A percentile compares a stretch with the other conserved stretches of the same genome.
Conservation (phyloP, 1,140 invertebrate genomes). For the Brachystomella parvula region DNA sequence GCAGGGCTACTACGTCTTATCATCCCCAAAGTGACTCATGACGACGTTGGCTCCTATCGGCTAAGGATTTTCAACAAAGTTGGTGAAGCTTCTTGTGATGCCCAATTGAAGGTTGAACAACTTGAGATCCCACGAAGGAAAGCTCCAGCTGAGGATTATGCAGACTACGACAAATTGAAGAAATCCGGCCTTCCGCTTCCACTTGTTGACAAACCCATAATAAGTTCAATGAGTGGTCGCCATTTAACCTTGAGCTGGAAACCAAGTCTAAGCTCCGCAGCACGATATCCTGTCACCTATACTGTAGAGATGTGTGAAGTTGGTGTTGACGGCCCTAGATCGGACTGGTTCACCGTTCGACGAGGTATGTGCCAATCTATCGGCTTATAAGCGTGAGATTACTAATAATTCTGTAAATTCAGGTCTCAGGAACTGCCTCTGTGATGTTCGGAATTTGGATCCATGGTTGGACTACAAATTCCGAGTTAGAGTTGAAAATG, state of each 20-base stretch:
- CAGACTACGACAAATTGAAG: conserved; percentile 73
- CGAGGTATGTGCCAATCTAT: conserved; percentile 46
- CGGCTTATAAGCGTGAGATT: not conserved
- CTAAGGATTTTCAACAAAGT: conserved; percentile 72
- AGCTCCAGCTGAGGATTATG: conserved; percentile 68
- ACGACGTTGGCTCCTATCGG: conserved; percentile 73
- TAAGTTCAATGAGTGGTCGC: conserved; percentile 77
- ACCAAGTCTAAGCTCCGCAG: conserved; percentile 63
- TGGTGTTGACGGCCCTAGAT: conserved; percentile 52
- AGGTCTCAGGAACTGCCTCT: conserved; percentile 69
- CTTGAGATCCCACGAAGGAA: conserved; percentile 47
- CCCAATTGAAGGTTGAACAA: conserved; percentile 46
- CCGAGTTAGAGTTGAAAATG: conserved; percentile 87
- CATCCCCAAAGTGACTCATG: conserved; percentile 45
- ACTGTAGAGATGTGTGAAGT: conserved; percentile 86
- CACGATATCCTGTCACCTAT: conserved; percentile 79
- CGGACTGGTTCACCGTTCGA: conserved; percentile 76
- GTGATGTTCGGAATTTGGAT: conserved; percentile 71
- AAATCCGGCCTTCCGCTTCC: conserved; percentile 72
- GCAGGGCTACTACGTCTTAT: conserved; percentile 70
- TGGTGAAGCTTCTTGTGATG: conserved; percentile 72
- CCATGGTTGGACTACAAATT: conserved; percentile 86
- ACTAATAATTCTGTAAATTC: not conserved
- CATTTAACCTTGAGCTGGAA: conserved; percentile 81
- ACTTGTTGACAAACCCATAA: conserved; percentile 74